A percentile compares a stretch with the other conserved stretches of the same genome.
These are phyloP conservation scores for Meda fulgida DNA, from an alignment of 2,797 vertebrate species.

Conservation along the genomic window DNA sequence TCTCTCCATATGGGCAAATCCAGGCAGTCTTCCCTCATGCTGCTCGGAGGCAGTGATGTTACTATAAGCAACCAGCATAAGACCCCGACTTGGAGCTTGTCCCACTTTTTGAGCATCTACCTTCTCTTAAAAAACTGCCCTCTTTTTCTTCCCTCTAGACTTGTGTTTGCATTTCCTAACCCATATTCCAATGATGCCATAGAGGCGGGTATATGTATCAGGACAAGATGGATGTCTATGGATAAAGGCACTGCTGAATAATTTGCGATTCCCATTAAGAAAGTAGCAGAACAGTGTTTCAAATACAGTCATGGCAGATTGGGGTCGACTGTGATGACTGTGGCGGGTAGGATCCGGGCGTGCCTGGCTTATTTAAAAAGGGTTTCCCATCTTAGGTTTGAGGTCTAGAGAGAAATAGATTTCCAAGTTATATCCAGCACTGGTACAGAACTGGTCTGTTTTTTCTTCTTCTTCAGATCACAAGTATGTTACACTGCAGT, in stretches of 20 bases:
- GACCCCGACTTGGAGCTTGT: constrained; percentile 25
- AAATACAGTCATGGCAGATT: constrained; percentile 55
- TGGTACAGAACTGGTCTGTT: background rate
- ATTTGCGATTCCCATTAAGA: constrained; percentile 18
- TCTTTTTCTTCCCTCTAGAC: constrained; percentile 27
- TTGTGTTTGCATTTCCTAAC: constrained; percentile 34
- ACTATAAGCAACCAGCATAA: background rate
- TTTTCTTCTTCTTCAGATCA: background rate
- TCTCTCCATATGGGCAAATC: background rate
- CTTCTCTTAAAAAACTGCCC: constrained; percentile 8
- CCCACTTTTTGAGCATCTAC: constrained; percentile 44
- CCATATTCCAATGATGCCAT: constrained; percentile 15
- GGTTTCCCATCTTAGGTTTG: constrained; percentile 50
- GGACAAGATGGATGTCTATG: constrained; percentile 36
- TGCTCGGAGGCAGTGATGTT: background rate
- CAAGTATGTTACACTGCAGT: background rate
- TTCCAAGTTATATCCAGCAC: background rate
- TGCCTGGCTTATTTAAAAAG: constrained; percentile 54
- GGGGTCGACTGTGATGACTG: constrained; percentile 58
- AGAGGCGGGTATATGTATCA: constrained; percentile 20
- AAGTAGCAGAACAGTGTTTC: constrained; percentile 27
- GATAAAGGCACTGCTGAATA: constrained; percentile 45
- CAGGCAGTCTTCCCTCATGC: constrained; percentile 13
- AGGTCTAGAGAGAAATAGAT: constrained; percentile 6
- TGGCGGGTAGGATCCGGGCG: constrained; percentile 20